These are phyloP conservation scores for Neocrepidodera transversa DNA, from an alignment of 2,888 invertebrate genomes.

Conservation along the genomic window DNA sequence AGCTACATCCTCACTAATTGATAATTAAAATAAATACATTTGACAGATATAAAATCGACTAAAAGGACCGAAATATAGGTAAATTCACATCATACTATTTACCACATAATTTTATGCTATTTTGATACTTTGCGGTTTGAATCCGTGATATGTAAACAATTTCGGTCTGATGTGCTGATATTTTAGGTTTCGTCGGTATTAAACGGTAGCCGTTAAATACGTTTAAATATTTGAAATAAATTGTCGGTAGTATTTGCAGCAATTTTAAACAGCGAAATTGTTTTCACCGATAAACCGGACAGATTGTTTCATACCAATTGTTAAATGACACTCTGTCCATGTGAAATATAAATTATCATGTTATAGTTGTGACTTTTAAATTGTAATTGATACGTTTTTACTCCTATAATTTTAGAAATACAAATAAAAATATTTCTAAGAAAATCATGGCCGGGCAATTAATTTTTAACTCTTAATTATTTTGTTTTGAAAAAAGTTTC, in stretches of 20 bases:
- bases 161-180: constrained; percentile 14
- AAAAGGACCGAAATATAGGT: too few relatives aligned
- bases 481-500: too few relatives aligned
- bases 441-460: too few relatives aligned
- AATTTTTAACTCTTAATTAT: too few relatives aligned
- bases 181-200: constrained; percentile 19
- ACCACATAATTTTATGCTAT: constrained; percentile 13
- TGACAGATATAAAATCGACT: too few relatives aligned
- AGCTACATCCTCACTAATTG: too few relatives aligned
- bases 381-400: too few relatives aligned
- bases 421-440: too few relatives aligned
- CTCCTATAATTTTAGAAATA: too few relatives aligned
- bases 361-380: too few relatives aligned
- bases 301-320: constrained; percentile 15
- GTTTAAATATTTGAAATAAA: constrained; percentile 27
- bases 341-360: constrained; percentile 2
- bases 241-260: constrained; percentile 16
- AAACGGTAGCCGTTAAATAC: constrained; percentile 19
- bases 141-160: constrained; percentile 19
- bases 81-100: too few relatives aligned
- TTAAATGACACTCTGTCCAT: constrained; percentile 6
- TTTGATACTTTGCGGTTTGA: constrained; percentile 14
- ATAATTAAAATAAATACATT: too few relatives aligned
- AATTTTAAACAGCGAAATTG: constrained; percentile 22
- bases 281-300: constrained; percentile 22